phyloP scores from a whole-genome alignment of 1,140 invertebrate species.

The Zaprionus taronus region DNA sequence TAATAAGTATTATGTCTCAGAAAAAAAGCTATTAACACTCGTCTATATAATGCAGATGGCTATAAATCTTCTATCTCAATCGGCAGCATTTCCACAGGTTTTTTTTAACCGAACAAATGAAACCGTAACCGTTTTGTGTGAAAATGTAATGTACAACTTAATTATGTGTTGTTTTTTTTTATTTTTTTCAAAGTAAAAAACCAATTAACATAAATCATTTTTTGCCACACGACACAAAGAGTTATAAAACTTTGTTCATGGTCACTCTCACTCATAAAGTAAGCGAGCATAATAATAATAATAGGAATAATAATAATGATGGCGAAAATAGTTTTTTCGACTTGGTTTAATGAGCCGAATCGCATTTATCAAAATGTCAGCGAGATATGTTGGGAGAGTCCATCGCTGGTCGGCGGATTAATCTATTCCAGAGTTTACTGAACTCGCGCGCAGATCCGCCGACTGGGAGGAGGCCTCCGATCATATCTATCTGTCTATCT shows the following conservation, averaged over 20 bases:
- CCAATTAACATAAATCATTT: slow-evolving; percentile 73
- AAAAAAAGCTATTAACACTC: slow-evolving; percentile 28
- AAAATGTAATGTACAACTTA: slow-evolving; percentile 60
- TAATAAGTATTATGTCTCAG: slow-evolving; percentile 37
- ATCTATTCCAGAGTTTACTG: slow-evolving; percentile 54
- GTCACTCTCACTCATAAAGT: slow-evolving; percentile 72
- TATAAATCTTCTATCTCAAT: slow-evolving; percentile 37
- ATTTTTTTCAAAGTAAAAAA: slow-evolving; percentile 28
- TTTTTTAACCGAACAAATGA: slow-evolving; percentile 46
- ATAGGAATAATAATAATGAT: slow-evolving; percentile 35
- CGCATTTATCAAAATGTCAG: slow-evolving; percentile 70
- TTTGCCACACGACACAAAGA: slow-evolving; percentile 54
- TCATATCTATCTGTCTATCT: slow-evolving; percentile 11
- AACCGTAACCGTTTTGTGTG: slow-evolving; percentile 48
- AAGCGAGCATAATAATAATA: slow-evolving; percentile 38
- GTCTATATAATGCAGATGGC: slow-evolving; percentile 34
- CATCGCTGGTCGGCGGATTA: slow-evolving; percentile 33
- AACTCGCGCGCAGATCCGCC: slow-evolving; percentile 29
- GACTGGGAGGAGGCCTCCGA: background rate
- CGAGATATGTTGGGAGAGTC: slow-evolving; percentile 30
- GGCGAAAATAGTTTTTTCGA: slow-evolving; percentile 39
- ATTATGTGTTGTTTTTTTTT: slow-evolving; percentile 58
- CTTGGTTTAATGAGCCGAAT: slow-evolving; percentile 71
- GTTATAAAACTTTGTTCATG: slow-evolving; percentile 51
- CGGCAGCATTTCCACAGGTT: slow-evolving; percentile 32